phyloP scores from a whole-genome alignment of 2,113 vertebrate species.

The Pyxicephalus adspersus region DNA sequence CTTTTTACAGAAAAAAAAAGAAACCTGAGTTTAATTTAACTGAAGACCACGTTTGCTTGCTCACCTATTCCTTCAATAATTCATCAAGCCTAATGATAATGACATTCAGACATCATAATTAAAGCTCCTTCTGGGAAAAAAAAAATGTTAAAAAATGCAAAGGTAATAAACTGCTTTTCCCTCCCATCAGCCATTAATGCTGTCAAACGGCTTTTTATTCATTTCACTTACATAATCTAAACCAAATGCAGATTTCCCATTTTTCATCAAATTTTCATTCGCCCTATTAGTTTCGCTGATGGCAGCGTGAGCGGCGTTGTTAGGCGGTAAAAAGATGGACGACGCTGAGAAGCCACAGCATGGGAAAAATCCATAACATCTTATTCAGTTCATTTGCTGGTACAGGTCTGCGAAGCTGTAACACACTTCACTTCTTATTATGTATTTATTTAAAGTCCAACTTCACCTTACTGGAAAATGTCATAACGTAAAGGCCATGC shows the following conservation, averaged over 20 bases:
- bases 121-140: slow-evolving; percentile 75
- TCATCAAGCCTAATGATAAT: slow-evolving; percentile 81
- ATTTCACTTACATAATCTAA: slow-evolving; percentile 81
- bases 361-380: slow-evolving; percentile 84
- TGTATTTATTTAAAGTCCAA: slow-evolving; percentile 79
- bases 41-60: slow-evolving; percentile 63
- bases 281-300: slow-evolving; percentile 79
- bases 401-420: slow-evolving; percentile 78
- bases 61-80: slow-evolving; percentile 78
- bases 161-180: slow-evolving; percentile 61
- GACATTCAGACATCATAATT: slow-evolving; percentile 82
- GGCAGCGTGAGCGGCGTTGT: slow-evolving; percentile 77
- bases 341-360: slow-evolving; percentile 73
- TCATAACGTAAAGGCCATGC: too few relatives aligned
- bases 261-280: slow-evolving; percentile 82
- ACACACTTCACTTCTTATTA: slow-evolving; percentile 77
- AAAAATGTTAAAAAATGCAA: slow-evolving; percentile 58
- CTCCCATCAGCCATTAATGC: slow-evolving; percentile 74
- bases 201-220: slow-evolving; percentile 79
- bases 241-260: slow-evolving; percentile 75
- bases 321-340: slow-evolving; percentile 79
- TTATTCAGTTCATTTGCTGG: slow-evolving; percentile 81
- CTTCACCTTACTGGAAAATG: too few relatives aligned
- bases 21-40: slow-evolving; percentile 60
- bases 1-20: slow-evolving; percentile 54